phyloP scores from a whole-genome alignment of 2,113 vertebrate genomes.

The Balaeniceps rex region DNA sequence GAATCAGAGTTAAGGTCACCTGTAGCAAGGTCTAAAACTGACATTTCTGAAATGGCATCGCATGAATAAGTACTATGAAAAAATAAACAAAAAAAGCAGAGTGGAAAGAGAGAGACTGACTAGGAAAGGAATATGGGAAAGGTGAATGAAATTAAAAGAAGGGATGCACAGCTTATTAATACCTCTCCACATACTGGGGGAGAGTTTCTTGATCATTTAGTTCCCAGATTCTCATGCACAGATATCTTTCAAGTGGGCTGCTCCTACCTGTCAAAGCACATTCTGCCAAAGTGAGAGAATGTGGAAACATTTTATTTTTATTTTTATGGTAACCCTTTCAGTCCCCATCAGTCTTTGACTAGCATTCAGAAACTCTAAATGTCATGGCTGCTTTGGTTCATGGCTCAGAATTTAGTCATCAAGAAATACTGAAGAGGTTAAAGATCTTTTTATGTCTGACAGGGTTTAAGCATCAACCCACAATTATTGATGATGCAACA shows the following conservation, averaged over 20 bases:
- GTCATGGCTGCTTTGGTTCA: background rate
- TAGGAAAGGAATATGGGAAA: background rate
- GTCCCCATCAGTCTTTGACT: background rate
- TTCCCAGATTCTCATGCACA: background rate
- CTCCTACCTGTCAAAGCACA: background rate
- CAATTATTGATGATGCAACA: background rate
- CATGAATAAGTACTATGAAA: background rate
- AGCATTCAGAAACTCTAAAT: background rate
- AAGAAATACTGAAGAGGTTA: background rate
- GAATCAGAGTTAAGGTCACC: background rate
- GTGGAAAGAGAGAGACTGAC: background rate
- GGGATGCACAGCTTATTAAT: background rate
- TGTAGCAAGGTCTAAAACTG: background rate
- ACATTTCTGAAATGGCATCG: constrained; percentile 28
- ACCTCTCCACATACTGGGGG: background rate
- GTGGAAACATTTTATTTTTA: background rate
- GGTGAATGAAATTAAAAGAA: background rate
- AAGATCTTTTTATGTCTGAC: background rate
- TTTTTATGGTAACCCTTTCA: background rate
- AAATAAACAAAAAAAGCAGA: background rate
- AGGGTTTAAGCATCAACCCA: background rate
- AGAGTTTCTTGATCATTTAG: background rate
- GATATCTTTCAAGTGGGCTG: background rate
- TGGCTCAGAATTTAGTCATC: background rate
- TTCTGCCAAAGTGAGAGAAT: background rate